These are phyloP conservation scores for Schizothorax lantsangensis DNA, from an alignment of 2,797 vertebrate genomes.

Conservation along the genomic window DNA sequence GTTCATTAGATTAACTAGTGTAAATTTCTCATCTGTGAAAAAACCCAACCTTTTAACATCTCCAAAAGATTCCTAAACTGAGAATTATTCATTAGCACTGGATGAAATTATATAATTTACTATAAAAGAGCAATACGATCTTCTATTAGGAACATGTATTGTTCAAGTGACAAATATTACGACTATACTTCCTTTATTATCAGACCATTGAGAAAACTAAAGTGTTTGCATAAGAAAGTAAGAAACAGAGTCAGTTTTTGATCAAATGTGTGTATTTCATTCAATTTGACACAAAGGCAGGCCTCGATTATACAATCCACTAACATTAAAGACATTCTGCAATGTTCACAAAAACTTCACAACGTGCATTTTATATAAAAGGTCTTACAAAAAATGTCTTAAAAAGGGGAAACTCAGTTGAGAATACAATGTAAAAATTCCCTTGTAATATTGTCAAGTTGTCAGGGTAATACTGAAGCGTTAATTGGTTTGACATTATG, in stretches of 20 bases:
- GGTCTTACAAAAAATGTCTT: constrained; percentile 67
- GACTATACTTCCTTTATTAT: not conserved
- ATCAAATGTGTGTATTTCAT: constrained; percentile 53
- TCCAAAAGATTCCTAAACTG: not conserved
- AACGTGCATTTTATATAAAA: constrained; percentile 70
- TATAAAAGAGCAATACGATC: not conserved
- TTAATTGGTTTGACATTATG: constrained; percentile 71
- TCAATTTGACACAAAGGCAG: constrained; percentile 48
- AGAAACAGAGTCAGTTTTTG: constrained; percentile 13
- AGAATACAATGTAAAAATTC: constrained; percentile 60
- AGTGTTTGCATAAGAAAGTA: not conserved
- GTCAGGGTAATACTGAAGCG: constrained; percentile 67
- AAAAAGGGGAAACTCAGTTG: constrained; percentile 64
- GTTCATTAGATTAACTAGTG: not conserved
- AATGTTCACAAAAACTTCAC: constrained; percentile 46
- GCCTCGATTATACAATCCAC: constrained; percentile 20
- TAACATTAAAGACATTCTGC: constrained; percentile 31
- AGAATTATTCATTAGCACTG: not conserved
- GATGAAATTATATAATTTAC: not conserved
- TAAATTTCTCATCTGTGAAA: not conserved
- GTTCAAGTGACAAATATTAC: not conserved
- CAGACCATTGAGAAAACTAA: not conserved
- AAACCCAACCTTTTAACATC: not conserved
- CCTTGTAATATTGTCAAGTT: constrained; percentile 64
- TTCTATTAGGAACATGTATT: not conserved